Base-by-base conservation (phyloP, 2,113 vertebrate genomes). In the Upupa epops region DNA sequence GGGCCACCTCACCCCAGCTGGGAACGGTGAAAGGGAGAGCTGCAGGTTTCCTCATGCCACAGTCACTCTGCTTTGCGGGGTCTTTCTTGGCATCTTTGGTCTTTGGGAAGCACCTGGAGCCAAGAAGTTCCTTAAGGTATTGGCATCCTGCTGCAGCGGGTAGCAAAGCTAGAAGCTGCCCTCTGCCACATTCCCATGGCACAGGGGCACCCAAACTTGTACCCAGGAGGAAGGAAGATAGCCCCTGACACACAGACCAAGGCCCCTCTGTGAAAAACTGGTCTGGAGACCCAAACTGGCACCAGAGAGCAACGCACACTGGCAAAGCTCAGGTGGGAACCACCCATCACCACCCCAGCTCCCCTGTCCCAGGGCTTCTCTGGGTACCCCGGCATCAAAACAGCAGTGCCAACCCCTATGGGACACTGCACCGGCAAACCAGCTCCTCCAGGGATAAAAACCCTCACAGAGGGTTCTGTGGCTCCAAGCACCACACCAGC, bases 231-330 rank as follows among this genome's bases (percentile, higher is more conserved):
- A 34, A 89, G 63, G 5, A 58, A 75, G 78, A 19, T 8, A 20
- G 63, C 15, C 26, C 14, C 2, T 0, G 6, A 45, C 0, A 0
- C 16, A 5, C 42, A 71, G 45, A 81, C 40, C 0, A 1, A 9
- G 40, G 14, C 7, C 9, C 40, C 32, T 59, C 6, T 58, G 31
- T 12, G 40, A 60, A 22, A 16, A 51, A 72, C 12, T 17, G 24
- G 31, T 11, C 21, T 5, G 10, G 45, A 26, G 20, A 64, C 54
- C 11, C 0, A 0, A 18, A 10, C 60, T 32, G 46, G 56, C 65
- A 74, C 55, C 46, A 61, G 37, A 36, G 24, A 13, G 28, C 4
- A 72, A 65, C 1, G 1, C 16, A 6, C 2, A 1, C 46, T 72
- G 49, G 15, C 25, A 49, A 56, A 55, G 5, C 52, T 85, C 79